A percentile compares a stretch with the other conserved stretches of the same genome.
phyloP scores from a whole-genome alignment of 2,888 invertebrate species.

The Idaea biselata region DNA sequence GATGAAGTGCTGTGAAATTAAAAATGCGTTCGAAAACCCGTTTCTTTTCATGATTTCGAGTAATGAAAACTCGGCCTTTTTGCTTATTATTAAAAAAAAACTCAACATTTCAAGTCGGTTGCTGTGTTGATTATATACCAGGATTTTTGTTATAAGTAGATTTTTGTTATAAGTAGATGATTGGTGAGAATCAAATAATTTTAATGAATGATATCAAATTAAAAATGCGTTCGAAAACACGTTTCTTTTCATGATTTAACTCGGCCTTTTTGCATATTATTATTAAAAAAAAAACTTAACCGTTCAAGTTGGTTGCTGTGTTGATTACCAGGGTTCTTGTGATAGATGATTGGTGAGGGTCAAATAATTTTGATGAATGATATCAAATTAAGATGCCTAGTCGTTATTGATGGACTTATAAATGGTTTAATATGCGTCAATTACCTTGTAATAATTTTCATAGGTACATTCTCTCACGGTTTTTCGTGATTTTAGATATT shows the following conservation, averaged over 20 bases:
- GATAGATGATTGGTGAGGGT: too few relatives aligned
- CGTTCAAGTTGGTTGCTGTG: constrained; percentile 17
- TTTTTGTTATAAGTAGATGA: too few relatives aligned
- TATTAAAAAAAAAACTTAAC: constrained; percentile 21
- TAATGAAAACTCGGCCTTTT: constrained; percentile 6
- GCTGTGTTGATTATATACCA: constrained; percentile 12
- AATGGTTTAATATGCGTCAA: too few relatives aligned
- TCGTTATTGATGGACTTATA: too few relatives aligned
- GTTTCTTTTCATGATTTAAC: constrained; percentile 14
- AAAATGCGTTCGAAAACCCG: constrained; percentile 32
- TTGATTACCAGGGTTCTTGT: constrained; percentile 7
- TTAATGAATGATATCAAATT: too few relatives aligned
- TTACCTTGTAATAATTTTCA: too few relatives aligned
- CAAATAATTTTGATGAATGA: too few relatives aligned
- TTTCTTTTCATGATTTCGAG: constrained; percentile 18
- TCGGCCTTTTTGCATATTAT: constrained; percentile 9
- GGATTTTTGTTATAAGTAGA: neutral
- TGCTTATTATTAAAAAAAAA: constrained; percentile 15
- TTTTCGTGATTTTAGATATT: too few relatives aligned
- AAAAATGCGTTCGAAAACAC: constrained; percentile 29
- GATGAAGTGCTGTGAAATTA: constrained; percentile 53
- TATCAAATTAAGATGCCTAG: too few relatives aligned
- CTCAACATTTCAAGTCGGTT: constrained; percentile 22
- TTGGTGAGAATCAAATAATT: too few relatives aligned
- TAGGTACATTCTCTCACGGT: too few relatives aligned